A percentile compares a stretch with the other conserved stretches of the same genome.
These are phyloP conservation scores for Epicampocera succincta DNA, from an alignment of 2,888 invertebrate genomes.

Conservation along the genomic window DNA sequence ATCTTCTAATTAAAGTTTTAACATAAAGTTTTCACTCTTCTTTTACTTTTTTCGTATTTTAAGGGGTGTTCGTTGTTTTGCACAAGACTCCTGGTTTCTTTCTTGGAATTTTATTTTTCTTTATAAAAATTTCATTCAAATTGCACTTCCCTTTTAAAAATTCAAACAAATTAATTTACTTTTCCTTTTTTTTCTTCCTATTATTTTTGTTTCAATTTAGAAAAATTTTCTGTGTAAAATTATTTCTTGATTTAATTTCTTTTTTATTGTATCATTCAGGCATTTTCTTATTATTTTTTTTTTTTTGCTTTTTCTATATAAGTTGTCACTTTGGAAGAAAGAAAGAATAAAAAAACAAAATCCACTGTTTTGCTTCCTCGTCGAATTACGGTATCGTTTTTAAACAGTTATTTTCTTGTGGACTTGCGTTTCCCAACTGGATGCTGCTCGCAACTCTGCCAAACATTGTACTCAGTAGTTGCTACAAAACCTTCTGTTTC, in stretches of 20 bases:
- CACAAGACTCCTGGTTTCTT: constrained; percentile 42
- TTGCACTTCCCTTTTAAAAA: neutral
- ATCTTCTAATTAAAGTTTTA: constrained; percentile 3
- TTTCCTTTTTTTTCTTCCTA: constrained; percentile 19
- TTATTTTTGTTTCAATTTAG: neutral
- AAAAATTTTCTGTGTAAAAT: constrained; percentile 18
- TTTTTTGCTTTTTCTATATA: constrained; percentile 10
- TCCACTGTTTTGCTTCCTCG: constrained; percentile 49
- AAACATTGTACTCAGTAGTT: constrained; percentile 63
- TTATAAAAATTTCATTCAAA: constrained; percentile 6
- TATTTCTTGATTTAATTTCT: constrained; percentile 10
- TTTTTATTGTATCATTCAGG: constrained; percentile 36
- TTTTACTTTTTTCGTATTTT: constrained; percentile 42
- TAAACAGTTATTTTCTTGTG: constrained; percentile 64
- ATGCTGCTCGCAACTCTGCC: constrained; percentile 76
- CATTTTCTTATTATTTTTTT: constrained; percentile 35
- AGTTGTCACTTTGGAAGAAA: constrained; percentile 38
- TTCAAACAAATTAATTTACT: constrained; percentile 28
- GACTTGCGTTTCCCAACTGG: constrained; percentile 79
- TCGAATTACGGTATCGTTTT: constrained; percentile 49
- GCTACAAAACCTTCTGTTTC: constrained; percentile 44
- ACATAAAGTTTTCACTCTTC: constrained; percentile 39
- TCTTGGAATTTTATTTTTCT: constrained; percentile 32
- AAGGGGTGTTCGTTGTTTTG: constrained; percentile 56
- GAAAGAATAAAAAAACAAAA: constrained; percentile 26